Evolutionary conservation across 1,140 invertebrate species (phyloP), one percentile per base, ranked within the genome.

Genomic region (Heliconius nattereri): DNA sequence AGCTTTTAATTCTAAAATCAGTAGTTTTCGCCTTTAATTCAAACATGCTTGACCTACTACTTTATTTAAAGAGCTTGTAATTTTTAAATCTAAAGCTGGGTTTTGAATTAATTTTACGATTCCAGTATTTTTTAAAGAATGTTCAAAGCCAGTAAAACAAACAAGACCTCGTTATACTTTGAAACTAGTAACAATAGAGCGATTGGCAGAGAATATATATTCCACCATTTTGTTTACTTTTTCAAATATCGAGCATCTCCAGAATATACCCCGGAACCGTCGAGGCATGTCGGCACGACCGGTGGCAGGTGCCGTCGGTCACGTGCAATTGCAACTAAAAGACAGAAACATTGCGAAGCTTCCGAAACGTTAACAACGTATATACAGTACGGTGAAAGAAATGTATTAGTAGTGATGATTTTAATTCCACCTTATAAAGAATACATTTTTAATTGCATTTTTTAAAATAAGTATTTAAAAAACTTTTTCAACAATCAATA

Each of bases 201-300:
- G 60, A 72, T 72, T 72, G 71, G 35, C 32, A 72, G 71, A 40
- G 71, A 70, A 71, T 77, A 71, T 32, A 54, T 66, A 66, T 70
- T 49, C 7, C 57, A 49, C 52, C 11, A 76, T 76, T 75, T 78
- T 73, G 37, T 75, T 81, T 70, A 45, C 72, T 70, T 49, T 66
- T 23, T 73, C 35, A 78, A 16, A 76, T 76, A 71, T 29, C 83
- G 37, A 78, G 75, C 40, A 66, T 77, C 32, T 52, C 40, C 45
- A 71, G 76, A 76, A 81, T 85, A 85, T 74, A 37, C 71, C 60
- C 77, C 75, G 76, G 71, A 84, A 77, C 83, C 79, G 82, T 82
- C 82, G 85, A 85, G 82, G 85, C 86, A 85, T 90, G 86, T 89
- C 86, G 83, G 82, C 85, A 86, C 85, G 84, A 84, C 78, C 83